These are phyloP conservation scores for Passer domesticus DNA, from an alignment of 2,113 vertebrate species.

Conservation along the genomic window DNA sequence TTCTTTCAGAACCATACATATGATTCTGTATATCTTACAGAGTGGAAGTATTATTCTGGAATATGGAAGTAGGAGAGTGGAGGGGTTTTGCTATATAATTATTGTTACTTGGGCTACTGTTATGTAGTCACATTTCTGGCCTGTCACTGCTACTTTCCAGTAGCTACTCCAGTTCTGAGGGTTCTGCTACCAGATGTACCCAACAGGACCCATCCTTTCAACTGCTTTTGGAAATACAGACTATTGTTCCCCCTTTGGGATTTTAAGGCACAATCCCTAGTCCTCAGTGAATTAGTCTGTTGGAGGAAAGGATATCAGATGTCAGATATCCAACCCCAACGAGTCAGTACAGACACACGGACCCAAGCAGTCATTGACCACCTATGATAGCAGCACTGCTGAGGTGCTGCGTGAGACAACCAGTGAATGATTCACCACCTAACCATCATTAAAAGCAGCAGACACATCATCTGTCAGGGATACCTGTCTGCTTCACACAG, in stretches of 20 bases:
- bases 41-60: background rate
- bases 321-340: background rate
- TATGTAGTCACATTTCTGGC: background rate
- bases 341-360: rapidly evolving
- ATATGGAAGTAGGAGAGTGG: background rate
- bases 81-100: background rate
- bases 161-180: background rate
- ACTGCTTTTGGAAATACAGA: background rate
- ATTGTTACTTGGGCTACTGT: background rate
- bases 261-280: background rate
- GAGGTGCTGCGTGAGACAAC: background rate
- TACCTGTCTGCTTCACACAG: background rate
- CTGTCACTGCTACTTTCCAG: background rate
- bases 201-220: background rate
- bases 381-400: background rate
- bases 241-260: background rate
- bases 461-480: background rate
- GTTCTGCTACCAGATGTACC: background rate
- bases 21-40: background rate
- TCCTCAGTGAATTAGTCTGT: background rate
- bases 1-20: background rate
- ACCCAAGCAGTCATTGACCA: background rate
- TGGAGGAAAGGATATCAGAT: background rate
- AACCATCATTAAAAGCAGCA: background rate
- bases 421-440: background rate